phyloP scores from a whole-genome alignment of 1,140 invertebrate genomes.

The Kradibia gibbosae region DNA sequence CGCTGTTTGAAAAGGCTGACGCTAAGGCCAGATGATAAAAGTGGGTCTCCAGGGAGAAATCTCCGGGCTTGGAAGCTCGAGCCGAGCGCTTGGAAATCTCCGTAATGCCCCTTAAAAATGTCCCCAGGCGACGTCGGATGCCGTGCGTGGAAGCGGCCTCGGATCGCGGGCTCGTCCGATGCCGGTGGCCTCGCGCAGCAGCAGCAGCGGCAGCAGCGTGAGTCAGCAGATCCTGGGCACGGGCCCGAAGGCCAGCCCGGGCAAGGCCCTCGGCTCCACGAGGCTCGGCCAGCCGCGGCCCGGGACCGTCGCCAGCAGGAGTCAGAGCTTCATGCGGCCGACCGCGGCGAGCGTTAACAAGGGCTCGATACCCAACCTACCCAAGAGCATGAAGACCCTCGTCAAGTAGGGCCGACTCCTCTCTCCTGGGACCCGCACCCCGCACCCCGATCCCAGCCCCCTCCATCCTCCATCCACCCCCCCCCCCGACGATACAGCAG shows the following conservation, averaged over 20 bases:
- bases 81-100: no score
- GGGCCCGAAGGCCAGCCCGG: constrained; percentile 16
- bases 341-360: constrained; percentile 77
- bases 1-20: no score
- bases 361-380: constrained; percentile 71
- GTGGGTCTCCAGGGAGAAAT: no score
- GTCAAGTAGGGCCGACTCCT: constrained; percentile 47
- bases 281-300: constrained; percentile 52
- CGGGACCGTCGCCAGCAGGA: constrained; percentile 52
- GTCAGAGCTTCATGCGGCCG: constrained; percentile 77
- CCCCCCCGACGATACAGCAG: no score
- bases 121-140: no score
- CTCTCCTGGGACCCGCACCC: neutral
- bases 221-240: constrained; percentile 60
- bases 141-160: no score
- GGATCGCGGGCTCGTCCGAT: no score
- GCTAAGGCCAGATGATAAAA: no score
- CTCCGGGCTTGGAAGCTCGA: no score
- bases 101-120: no score
- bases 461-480: no score
- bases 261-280: constrained; percentile 41
- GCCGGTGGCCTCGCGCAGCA: constrained; percentile 76
- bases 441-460: no score
- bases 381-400: constrained; percentile 66
- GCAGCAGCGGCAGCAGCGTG: constrained; percentile 79